Percentiles rank a stretch among this genome's conserved stretches.
Evolutionary conservation across 2,888 invertebrate genomes (phyloP).

Genomic region (Chrysolina americana): DNA sequence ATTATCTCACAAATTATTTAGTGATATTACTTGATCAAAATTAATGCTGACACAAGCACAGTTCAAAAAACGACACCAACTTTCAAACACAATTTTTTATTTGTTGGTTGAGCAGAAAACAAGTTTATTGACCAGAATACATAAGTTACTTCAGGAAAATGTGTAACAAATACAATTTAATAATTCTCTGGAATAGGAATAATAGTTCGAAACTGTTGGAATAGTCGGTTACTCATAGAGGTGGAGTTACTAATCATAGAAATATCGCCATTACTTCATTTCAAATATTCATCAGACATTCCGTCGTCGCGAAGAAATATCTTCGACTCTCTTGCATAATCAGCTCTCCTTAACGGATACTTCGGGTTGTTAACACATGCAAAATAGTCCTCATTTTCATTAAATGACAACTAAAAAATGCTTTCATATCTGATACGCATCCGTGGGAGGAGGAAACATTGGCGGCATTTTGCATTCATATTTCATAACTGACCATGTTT

Average conservation of each 20-base stretch:
- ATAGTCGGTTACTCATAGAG: background rate
- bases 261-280: background rate
- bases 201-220: no score
- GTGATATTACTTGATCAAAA: no score
- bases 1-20: no score
- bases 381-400: conserved; percentile 16
- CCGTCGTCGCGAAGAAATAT: background rate
- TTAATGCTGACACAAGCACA: no score
- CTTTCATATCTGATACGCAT: background rate
- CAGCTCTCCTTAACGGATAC: no score
- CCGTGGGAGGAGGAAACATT: background rate
- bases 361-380: conserved; percentile 1
- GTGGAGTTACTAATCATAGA: conserved; percentile 1
- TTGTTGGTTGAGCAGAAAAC: no score
- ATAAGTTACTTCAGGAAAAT: no score
- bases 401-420: conserved; percentile 29
- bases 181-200: no score
- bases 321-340: background rate
- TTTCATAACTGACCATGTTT: conserved; percentile 29
- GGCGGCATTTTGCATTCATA: conserved; percentile 26
- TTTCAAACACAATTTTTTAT: no score
- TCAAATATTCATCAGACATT: conserved; percentile 1
- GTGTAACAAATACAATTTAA: no score
- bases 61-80: background rate
- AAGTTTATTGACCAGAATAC: no score